phyloP scores from a whole-genome alignment of 2,113 vertebrate genomes.

The Mormoops blainvillei region DNA sequence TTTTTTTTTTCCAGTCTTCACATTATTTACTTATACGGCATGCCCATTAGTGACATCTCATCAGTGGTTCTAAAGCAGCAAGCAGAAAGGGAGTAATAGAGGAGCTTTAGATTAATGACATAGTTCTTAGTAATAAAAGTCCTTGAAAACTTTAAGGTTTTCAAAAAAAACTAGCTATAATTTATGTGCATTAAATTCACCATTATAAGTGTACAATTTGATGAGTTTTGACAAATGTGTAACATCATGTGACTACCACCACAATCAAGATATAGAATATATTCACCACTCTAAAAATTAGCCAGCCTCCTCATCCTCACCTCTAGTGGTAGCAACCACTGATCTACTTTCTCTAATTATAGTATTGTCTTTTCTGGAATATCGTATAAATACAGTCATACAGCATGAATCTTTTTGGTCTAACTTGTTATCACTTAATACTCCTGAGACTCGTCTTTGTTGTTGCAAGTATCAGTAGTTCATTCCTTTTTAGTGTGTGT shows the following conservation, averaged over 20 bases:
- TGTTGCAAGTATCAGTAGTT: not conserved
- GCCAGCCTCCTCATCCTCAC: not conserved
- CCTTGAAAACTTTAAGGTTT: not conserved
- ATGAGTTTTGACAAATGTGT: not conserved
- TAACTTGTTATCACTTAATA: not conserved
- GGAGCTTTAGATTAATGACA: not conserved
- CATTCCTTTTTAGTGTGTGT: not conserved
- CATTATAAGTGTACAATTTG: not conserved
- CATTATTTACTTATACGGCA: not conserved
- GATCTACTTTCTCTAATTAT: not conserved
- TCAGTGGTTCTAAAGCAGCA: not conserved
- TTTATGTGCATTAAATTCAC: not conserved
- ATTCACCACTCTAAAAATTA: not conserved
- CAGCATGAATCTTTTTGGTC: not conserved
- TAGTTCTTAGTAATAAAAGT: not conserved
- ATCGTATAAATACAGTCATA: not conserved
- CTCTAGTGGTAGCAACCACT: not conserved
- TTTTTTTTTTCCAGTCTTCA: not conserved
- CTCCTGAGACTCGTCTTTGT: not conserved
- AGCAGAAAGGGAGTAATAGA: not conserved
- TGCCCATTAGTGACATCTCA: not conserved
- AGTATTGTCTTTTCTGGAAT: not conserved
- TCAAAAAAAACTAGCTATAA: not conserved
- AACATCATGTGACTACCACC: not conserved
- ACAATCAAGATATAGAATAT: not conserved